These are phyloP conservation scores for Pyxicephalus adspersus DNA, from an alignment of 2,113 vertebrate species.

Conservation along the genomic window DNA sequence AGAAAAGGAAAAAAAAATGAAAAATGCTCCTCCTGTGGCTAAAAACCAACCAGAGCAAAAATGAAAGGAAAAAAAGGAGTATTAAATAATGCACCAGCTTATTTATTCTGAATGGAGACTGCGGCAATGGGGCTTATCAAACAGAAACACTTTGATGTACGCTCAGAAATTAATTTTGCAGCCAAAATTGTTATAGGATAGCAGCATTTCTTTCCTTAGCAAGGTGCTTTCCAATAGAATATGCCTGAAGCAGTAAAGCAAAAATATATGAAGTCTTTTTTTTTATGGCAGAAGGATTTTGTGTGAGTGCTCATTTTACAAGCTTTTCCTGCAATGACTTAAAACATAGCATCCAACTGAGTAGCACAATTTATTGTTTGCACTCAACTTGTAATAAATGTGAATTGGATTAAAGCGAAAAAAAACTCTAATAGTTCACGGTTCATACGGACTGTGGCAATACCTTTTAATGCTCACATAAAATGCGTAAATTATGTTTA, in stretches of 20 bases:
- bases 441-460: constrained; percentile 67
- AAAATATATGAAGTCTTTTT: constrained; percentile 51
- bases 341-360: constrained; percentile 33
- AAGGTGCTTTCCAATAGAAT: constrained; percentile 32
- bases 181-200: constrained; percentile 42
- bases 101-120: constrained; percentile 40
- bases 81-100: constrained; percentile 49
- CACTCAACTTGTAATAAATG: constrained; percentile 66
- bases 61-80: constrained; percentile 29
- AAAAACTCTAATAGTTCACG: constrained; percentile 68
- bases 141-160: constrained; percentile 52
- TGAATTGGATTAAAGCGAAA: constrained; percentile 65
- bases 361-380: constrained; percentile 65
- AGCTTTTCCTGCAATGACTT: constrained; percentile 42
- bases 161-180: constrained; percentile 52
- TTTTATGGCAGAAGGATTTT: constrained; percentile 50
- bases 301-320: constrained; percentile 52
- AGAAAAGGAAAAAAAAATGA: constrained; percentile 6
- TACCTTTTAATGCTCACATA: constrained; percentile 61
- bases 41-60: constrained; percentile 2
- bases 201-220: not conserved
- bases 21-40: constrained; percentile 42
- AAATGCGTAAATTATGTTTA: constrained; percentile 68
- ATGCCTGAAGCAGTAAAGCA: constrained; percentile 47
- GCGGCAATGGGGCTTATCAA: constrained; percentile 40